phyloP scores from a whole-genome alignment of 1,140 invertebrate species.

The Scaptomyza pallida region DNA sequence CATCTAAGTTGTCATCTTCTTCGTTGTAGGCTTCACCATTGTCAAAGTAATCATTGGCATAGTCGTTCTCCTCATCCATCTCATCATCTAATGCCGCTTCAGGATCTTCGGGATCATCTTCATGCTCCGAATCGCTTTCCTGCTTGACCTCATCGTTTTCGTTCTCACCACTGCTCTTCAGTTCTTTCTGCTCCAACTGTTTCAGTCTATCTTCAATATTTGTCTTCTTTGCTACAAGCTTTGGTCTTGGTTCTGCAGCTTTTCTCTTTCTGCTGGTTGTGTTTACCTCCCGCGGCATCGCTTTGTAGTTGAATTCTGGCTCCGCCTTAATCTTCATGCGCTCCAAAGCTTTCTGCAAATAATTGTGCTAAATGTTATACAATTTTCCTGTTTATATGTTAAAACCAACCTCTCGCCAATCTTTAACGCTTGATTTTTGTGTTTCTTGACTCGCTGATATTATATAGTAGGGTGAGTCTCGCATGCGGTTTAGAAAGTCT shows the following conservation, averaged over 20 bases:
- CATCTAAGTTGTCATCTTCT: slow-evolving; percentile 93
- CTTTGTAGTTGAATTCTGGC: slow-evolving; percentile 85
- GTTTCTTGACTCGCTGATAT: slow-evolving; percentile 86
- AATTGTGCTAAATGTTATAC: too few species aligned
- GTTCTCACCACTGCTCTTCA: slow-evolving; percentile 85
- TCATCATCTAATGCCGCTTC: slow-evolving; percentile 87
- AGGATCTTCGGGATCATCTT: slow-evolving; percentile 85
- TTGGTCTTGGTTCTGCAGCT: slow-evolving; percentile 27
- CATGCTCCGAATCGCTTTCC: slow-evolving; percentile 83
- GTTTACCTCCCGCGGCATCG: slow-evolving; percentile 86
- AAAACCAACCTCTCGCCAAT: slow-evolving; percentile 59
- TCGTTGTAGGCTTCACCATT: slow-evolving; percentile 94
- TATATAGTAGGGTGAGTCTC: slow-evolving; percentile 86
- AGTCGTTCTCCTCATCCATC: slow-evolving; percentile 91
- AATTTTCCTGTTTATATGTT: too few species aligned
- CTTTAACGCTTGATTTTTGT: slow-evolving; percentile 70
- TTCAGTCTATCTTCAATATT: slow-evolving; percentile 81
- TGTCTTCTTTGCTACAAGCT: slow-evolving; percentile 55
- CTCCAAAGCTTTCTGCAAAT: slow-evolving; percentile 86
- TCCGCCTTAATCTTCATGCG: slow-evolving; percentile 85
- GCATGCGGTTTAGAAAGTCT: slow-evolving; percentile 77
- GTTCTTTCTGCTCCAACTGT: slow-evolving; percentile 86
- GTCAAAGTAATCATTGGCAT: slow-evolving; percentile 93
- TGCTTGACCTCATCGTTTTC: slow-evolving; percentile 84
- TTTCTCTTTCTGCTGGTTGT: slow-evolving; percentile 56